phyloP scores from a whole-genome alignment of 2,888 invertebrate genomes.

The Serrognathus titanus region DNA sequence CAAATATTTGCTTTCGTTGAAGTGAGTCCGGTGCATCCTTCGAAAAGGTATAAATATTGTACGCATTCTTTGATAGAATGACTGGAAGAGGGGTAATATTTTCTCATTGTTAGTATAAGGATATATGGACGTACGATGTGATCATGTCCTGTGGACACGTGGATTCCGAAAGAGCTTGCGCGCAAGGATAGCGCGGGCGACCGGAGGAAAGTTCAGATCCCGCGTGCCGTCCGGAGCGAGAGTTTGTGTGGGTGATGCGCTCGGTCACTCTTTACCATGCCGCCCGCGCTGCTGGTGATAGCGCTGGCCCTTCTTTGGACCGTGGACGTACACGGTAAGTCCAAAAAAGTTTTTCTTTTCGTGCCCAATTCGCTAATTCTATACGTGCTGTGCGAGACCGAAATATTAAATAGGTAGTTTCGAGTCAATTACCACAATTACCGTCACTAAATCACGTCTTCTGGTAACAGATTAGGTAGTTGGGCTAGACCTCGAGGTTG shows the following conservation, averaged over 20 bases:
- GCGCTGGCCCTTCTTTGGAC: conserved; percentile 26
- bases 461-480: background rate
- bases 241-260: conserved; percentile 34
- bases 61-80: too few relatives aligned
- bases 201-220: conserved; percentile 27
- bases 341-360: background rate
- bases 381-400: background rate
- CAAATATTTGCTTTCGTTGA: too few relatives aligned
- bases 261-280: conserved; percentile 35
- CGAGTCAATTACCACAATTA: conserved; percentile 43
- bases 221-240: conserved; percentile 30
- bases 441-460: conserved; percentile 20
- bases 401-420: conserved; percentile 7
- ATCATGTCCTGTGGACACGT: background rate
- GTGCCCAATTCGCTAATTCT: too few relatives aligned
- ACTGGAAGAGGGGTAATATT: background rate
- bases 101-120: background rate
- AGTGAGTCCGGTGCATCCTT: too few relatives aligned
- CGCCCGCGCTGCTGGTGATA: conserved; percentile 36
- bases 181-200: background rate
- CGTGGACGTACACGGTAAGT: conserved; percentile 32
- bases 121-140: background rate
- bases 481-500: background rate
- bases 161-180: conserved; percentile 1
- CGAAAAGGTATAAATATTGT: too few relatives aligned